Evolutionary conservation across 2,888 invertebrate species (phyloP).

Genomic region (Phasia obesa): DNA sequence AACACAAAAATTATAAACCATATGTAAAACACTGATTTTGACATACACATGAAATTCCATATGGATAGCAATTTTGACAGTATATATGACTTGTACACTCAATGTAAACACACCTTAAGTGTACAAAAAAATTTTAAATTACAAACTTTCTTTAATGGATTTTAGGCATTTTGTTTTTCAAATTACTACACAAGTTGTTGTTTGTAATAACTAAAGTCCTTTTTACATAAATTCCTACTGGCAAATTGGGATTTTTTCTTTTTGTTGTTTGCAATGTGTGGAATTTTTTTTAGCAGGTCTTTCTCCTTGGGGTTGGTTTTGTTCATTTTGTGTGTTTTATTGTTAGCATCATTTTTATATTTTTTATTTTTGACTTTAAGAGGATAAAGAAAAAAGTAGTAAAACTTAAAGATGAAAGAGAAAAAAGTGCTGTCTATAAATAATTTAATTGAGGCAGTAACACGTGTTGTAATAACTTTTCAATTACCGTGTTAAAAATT

Average conservation of each 20-base stretch:
- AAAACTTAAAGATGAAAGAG: background rate
- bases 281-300: background rate
- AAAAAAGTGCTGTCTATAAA: slow-evolving; percentile 49
- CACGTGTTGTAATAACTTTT: slow-evolving; percentile 61
- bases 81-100: no score
- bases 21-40: no score
- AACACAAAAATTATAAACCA: no score
- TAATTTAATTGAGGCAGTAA: slow-evolving; percentile 52
- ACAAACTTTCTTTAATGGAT: background rate
- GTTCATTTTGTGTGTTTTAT: slow-evolving; percentile 24
- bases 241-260: background rate
- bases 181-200: slow-evolving; percentile 16
- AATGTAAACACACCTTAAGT: no score
- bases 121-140: no score
- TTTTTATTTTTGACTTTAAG: no score
- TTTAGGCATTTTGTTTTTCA: slow-evolving; percentile 4
- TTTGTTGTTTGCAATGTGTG: background rate
- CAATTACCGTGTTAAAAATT: slow-evolving; percentile 18
- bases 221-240: background rate
- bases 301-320: slow-evolving; percentile 18
- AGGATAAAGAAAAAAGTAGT: background rate
- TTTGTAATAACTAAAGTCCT: slow-evolving; percentile 3
- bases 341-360: background rate
- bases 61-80: no score
- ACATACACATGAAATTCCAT: no score